These are phyloP conservation scores for Oncopodura yosiiana DNA, from an alignment of 1,140 invertebrate genomes.

Conservation along the genomic window DNA sequence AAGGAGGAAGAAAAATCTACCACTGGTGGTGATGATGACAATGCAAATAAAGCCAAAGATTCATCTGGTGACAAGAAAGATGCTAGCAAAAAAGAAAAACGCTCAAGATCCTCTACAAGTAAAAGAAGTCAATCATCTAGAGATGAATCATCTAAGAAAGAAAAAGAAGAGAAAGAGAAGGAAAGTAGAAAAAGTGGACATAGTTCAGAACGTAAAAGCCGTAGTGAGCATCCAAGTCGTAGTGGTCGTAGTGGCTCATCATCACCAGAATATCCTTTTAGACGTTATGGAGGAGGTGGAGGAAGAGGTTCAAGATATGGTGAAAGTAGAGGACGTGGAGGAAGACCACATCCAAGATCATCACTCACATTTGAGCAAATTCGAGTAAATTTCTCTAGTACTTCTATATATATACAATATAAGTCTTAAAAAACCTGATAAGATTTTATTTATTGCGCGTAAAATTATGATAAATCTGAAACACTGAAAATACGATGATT, in stretches of 20 bases:
- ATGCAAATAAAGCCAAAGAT: not conserved
- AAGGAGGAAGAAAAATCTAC: conserved; percentile 1
- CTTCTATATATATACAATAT: not conserved
- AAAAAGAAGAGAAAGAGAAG: conserved; percentile 1
- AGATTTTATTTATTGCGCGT: too few species aligned
- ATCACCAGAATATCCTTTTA: too few species aligned
- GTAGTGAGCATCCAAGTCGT: too few species aligned
- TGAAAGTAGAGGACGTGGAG: conserved; percentile 7
- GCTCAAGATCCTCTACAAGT: conserved; percentile 41
- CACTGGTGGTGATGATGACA: not conserved
- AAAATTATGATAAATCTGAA: too few species aligned
- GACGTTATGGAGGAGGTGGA: conserved; percentile 2
- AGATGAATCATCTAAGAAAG: not conserved
- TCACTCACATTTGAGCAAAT: conserved; percentile 53
- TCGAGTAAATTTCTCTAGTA: conserved; percentile 43
- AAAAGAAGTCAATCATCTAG: conserved; percentile 29
- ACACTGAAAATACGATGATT: too few species aligned
- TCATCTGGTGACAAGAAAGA: conserved; percentile 35
- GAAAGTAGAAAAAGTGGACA: conserved; percentile 25
- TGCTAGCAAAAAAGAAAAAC: conserved; percentile 38
- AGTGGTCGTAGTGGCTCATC: too few species aligned
- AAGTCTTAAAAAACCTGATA: not conserved
- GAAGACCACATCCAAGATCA: conserved; percentile 5
- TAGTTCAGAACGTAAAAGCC: conserved; percentile 8
- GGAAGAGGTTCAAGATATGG: conserved; percentile 1